phyloP scores from a whole-genome alignment of 2,797 vertebrate species.

The Onychomys arenicola region DNA sequence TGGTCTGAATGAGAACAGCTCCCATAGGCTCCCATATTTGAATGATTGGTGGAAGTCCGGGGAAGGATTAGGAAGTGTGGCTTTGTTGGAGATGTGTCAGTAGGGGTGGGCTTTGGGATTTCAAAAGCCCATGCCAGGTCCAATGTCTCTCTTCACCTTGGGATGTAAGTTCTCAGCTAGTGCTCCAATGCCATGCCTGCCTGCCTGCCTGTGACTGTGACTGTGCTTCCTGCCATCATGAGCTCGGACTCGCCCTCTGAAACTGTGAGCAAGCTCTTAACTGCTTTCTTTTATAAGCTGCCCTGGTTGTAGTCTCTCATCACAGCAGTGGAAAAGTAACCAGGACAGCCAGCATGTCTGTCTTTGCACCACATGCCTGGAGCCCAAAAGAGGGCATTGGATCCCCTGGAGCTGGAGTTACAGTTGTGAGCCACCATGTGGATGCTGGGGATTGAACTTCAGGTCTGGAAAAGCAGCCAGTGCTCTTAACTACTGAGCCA shows the following conservation, averaged over 20 bases:
- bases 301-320: neutral
- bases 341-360: neutral
- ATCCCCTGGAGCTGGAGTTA: neutral
- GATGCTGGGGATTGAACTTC: neutral
- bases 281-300: neutral
- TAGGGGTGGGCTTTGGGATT: neutral
- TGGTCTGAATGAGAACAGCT: neutral
- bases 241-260: neutral
- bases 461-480: neutral
- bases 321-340: neutral
- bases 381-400: neutral
- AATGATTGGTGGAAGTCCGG: neutral
- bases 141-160: neutral
- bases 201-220: neutral
- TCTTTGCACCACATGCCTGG: neutral
- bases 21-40: neutral
- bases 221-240: neutral
- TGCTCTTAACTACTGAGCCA: neutral
- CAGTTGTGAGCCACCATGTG: neutral
- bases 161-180: neutral
- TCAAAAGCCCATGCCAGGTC: neutral
- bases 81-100: neutral
- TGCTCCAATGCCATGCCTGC: neutral
- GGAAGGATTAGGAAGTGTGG: neutral
- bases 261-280: neutral